Base-by-base conservation (phyloP, 2,888 invertebrate genomes). In the Folsomia manolachei region DNA sequence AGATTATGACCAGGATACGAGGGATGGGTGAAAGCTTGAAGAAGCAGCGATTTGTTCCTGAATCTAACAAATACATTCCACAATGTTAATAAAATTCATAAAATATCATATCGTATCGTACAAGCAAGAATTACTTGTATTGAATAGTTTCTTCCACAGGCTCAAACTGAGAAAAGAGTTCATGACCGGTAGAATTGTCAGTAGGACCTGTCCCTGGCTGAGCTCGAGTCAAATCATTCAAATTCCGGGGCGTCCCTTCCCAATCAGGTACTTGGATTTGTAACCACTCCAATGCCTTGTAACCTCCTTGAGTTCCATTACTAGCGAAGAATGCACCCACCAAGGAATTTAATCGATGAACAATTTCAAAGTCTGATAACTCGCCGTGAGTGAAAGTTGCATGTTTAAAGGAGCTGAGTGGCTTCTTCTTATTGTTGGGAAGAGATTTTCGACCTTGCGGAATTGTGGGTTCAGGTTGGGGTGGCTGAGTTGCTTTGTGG, bases 1-100 rank as follows among this genome's bases (percentile, higher is more conserved):
- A 92, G 82, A 0, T 89, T 87, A 84, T 96, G 95, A 9, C 89
- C 87, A 2, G 89, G 88, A 84, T 90, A 95, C 0, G 97, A 95
- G 0, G 96, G 89, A 86, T 99, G 98, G 0, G 97, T 95, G 67
- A 98, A 86, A 0, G 96, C 95, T 51, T 69, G 95, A 21, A 97
- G 83, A 4, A 99, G 86, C 82, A 90, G 92, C 0, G 90, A 88
- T 0, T 90, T 88, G 82, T 97, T 91, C 0, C 87, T 88, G 84
- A 98, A 98, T 71, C 85, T 87, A 83, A 19, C 11, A 27, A 23
- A 53, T 52, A n/a, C n/a, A n/a, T n/a, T n/a, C n/a, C n/a, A n/a
- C n/a, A n/a, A 65, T 24, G 63, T 23, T 24, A 18, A 63, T 25
- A 23, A 4, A 39, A 19, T 56, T 14, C 56, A 14, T 63, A 19